Evolutionary conservation across 2,888 invertebrate species (phyloP).

Genomic region (Idaea dimidiata): DNA sequence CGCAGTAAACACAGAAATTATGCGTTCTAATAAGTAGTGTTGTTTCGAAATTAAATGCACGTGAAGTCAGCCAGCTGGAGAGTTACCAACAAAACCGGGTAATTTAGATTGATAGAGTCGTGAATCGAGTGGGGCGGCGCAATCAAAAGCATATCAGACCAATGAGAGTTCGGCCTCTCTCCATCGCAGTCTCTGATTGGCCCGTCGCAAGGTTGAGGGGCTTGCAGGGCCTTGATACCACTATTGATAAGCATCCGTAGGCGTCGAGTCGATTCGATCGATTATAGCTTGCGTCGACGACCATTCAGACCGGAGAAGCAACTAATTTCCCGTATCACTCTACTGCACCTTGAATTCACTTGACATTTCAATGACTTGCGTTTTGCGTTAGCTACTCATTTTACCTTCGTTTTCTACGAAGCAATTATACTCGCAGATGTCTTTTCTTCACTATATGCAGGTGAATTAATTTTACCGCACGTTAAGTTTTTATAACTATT

Average conservation of each 20-base stretch:
- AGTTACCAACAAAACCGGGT: slow-evolving; percentile 55
- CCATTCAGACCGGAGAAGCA: slow-evolving; percentile 29
- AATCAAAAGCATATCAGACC: slow-evolving; percentile 77
- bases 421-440: neutral
- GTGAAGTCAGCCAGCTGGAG: slow-evolving; percentile 49
- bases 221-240: slow-evolving; percentile 73
- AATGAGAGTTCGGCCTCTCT: slow-evolving; percentile 57
- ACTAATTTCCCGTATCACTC: slow-evolving; percentile 17
- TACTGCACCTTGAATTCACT: slow-evolving; percentile 20
- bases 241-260: slow-evolving; percentile 72
- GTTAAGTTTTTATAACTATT: slow-evolving; percentile 10
- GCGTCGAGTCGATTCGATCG: slow-evolving; percentile 71
- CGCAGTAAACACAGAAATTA: slow-evolving; percentile 20
- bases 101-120: slow-evolving; percentile 77
- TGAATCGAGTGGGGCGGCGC: slow-evolving; percentile 76
- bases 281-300: slow-evolving; percentile 60
- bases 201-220: slow-evolving; percentile 62
- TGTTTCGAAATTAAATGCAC: slow-evolving; percentile 44
- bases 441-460: neutral
- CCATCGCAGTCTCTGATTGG: slow-evolving; percentile 60
- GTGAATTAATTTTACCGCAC: neutral
- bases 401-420: neutral
- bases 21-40: slow-evolving; percentile 22
- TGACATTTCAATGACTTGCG: slow-evolving; percentile 18
- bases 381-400: slow-evolving; percentile 14